Evolutionary conservation across 1,140 invertebrate species (phyloP).

Genomic region (Trichogramma pretiosum): DNA sequence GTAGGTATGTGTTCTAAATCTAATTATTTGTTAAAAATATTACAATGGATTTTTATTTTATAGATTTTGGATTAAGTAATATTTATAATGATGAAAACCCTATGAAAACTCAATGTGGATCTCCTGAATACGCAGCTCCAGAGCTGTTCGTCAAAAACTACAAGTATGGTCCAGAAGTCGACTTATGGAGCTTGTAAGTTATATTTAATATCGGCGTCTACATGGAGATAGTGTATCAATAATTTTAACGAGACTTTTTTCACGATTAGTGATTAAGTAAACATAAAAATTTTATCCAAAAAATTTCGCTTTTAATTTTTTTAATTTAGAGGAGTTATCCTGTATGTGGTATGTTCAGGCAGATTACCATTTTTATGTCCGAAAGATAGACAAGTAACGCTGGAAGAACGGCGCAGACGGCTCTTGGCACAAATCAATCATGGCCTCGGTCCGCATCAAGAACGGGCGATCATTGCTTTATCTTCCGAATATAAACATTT

Average conservation of each 20-base stretch:
- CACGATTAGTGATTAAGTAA: neutral
- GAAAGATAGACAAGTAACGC: slow-evolving; percentile 39
- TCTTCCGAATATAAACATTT: slow-evolving; percentile 35
- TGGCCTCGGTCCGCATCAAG: slow-evolving; percentile 46
- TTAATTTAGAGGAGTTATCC: slow-evolving; percentile 53
- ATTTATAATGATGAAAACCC: slow-evolving; percentile 47
- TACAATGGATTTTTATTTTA: neutral
- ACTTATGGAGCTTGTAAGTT: slow-evolving; percentile 65
- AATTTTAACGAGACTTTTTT: slow-evolving; percentile 12
- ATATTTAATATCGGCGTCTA: neutral
- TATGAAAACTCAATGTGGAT: slow-evolving; percentile 63
- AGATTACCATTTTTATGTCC: slow-evolving; percentile 54
- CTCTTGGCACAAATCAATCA: slow-evolving; percentile 55
- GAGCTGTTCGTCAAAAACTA: slow-evolving; percentile 57
- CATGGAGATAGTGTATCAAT: neutral
- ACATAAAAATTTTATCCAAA: neutral
- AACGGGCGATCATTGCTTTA: slow-evolving; percentile 25
- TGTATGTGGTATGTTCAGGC: slow-evolving; percentile 60
- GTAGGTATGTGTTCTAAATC: slow-evolving; percentile 47
- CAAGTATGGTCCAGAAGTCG: slow-evolving; percentile 63
- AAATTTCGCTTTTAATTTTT: slow-evolving; percentile 9
- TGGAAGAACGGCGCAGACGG: slow-evolving; percentile 49
- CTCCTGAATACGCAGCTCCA: slow-evolving; percentile 66
- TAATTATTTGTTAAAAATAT: neutral
- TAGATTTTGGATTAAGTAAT: slow-evolving; percentile 67